Evolutionary conservation across 2,797 vertebrate species (phyloP).

Genomic region (Falco peregrinus): DNA sequence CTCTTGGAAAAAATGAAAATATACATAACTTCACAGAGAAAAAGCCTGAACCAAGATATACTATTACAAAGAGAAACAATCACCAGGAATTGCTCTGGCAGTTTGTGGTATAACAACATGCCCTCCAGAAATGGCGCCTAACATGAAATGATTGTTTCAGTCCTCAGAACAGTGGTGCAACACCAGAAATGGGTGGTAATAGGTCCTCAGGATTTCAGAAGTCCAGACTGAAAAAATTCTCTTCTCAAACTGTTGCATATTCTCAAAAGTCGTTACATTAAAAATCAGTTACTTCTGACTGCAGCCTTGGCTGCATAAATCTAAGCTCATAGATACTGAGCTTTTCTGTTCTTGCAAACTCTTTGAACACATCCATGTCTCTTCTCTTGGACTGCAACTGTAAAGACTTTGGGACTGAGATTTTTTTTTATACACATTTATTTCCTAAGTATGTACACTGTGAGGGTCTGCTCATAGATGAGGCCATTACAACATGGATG

Average conservation of each 20-base stretch:
- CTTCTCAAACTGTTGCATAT: background rate
- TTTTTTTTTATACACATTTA: background rate
- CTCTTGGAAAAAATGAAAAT: background rate
- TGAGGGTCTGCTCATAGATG: background rate
- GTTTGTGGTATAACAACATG: background rate
- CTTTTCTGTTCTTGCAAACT: background rate
- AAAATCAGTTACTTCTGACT: background rate
- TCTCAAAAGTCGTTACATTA: background rate
- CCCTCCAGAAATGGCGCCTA: fast-evolving
- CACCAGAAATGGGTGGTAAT: background rate
- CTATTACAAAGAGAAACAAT: background rate
- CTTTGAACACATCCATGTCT: background rate
- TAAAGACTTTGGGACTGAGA: background rate
- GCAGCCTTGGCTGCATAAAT: background rate
- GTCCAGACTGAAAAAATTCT: background rate
- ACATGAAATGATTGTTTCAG: background rate
- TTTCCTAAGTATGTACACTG: background rate
- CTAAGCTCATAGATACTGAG: background rate
- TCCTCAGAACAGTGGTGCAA: background rate
- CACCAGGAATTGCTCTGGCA: background rate
- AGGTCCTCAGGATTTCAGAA: background rate
- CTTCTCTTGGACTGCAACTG: background rate
- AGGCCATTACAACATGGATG: background rate
- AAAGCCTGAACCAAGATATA: background rate
- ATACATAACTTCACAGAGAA: background rate